These are phyloP conservation scores for Oscheius sp. DNA, from an alignment of 2,888 invertebrate genomes.

Conservation along the genomic window DNA sequence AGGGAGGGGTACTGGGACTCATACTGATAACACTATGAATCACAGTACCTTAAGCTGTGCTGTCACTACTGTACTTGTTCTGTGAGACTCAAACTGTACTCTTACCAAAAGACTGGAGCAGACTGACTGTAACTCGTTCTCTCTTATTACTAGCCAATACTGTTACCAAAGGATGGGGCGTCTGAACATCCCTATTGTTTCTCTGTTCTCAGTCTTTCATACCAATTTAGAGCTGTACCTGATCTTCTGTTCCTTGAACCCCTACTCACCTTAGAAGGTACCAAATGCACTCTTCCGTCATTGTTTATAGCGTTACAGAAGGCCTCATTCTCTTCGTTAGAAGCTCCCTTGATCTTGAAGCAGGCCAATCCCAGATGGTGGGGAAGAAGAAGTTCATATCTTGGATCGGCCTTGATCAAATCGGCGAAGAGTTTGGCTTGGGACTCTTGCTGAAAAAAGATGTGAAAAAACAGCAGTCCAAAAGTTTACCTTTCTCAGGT, in stretches of 20 bases:
- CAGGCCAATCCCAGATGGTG: conserved; percentile 93
- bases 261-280: conserved; percentile 73
- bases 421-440: conserved; percentile 85
- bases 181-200: too few species aligned
- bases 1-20: background rate
- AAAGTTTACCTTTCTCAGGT: conserved; percentile 82
- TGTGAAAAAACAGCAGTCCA: background rate
- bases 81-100: too few species aligned
- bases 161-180: too few species aligned
- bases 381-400: conserved; percentile 86
- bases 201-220: too few species aligned
- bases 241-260: background rate
- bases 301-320: conserved; percentile 74
- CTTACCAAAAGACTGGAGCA: too few species aligned
- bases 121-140: too few species aligned
- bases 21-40: too few species aligned
- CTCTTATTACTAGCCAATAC: too few species aligned
- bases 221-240: too few species aligned
- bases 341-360: conserved; percentile 82
- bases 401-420: conserved; percentile 81
- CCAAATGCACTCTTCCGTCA: conserved; percentile 76
- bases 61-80: too few species aligned
- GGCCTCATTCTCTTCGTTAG: conserved; percentile 74
- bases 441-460: conserved; percentile 74
- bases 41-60: too few species aligned